Conservation (phyloP, 2,797 vertebrate genomes). For the Anguilla pacifica region DNA sequence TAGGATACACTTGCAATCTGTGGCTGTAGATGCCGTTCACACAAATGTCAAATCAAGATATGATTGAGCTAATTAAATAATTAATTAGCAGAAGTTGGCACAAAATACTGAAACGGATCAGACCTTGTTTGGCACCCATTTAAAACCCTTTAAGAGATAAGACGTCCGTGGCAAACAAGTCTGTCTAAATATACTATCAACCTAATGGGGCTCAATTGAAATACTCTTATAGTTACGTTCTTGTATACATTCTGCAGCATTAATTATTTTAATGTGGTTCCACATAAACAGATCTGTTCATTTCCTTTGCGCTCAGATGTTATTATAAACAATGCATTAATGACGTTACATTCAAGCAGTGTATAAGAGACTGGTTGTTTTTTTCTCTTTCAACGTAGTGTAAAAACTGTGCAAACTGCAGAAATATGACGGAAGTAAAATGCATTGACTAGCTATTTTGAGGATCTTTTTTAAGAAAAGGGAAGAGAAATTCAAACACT, state of each 20-base stretch:
- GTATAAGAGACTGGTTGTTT: not conserved
- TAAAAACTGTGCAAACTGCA: not conserved
- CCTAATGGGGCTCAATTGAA: not conserved
- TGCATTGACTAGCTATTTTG: constrained; percentile 26
- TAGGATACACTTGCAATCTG: too few species aligned
- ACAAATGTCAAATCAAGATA: too few species aligned
- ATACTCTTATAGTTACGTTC: not conserved
- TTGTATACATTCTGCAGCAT: not conserved
- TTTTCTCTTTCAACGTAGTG: not conserved
- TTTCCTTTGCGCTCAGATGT: not conserved
- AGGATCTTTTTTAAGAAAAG: constrained; percentile 34
- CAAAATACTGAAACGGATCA: too few species aligned
- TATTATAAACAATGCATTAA: not conserved
- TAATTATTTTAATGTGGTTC: not conserved
- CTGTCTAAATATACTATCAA: not conserved
- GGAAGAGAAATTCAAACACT: constrained; percentile 32
- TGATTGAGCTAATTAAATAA: too few species aligned
- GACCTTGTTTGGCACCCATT: not conserved
- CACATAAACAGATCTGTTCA: not conserved
- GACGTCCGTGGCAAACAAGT: not conserved
- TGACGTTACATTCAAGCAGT: not conserved
- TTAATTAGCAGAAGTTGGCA: too few species aligned
- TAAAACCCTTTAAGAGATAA: not conserved
- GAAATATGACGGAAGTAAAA: constrained; percentile 38
- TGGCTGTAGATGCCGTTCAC: too few species aligned